Evolutionary conservation across 2,888 invertebrate genomes (phyloP), one percentile per base, ranked within the genome.

Genomic region (Tyria jacobaeae): DNA sequence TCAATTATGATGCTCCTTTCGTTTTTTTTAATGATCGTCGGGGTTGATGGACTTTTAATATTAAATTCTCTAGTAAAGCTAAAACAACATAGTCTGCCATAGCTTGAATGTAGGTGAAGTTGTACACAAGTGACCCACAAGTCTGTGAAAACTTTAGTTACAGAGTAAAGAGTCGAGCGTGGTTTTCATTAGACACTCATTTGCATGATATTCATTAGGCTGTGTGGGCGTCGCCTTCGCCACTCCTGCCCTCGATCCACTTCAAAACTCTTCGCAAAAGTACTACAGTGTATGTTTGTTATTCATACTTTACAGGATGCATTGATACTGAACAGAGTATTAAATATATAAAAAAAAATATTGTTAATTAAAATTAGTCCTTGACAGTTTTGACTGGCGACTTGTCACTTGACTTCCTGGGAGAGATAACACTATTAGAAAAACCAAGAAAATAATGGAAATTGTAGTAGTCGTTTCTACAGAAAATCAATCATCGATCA

Each of bases 191-290:
- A 90, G 85, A 83, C 84, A 76, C 73, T 79, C 83, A 91, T 91
- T 91, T 90, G 90, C 90, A 91, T 91, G 89, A 87, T 90, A 90
- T 90, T 91, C 91, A 91, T 91, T 91, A 89, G 86, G 72, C 70
- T 70, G 65, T 69, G 60, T 74, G 81, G 87, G 83, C 82, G 83
- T 74, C 59, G 64, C 73, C 49, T 58, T 59, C 64, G 65, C 66
- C 65, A 63, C 53, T 59, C 68, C 62, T 71, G 67, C 73, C 67
- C 71, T 64, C 64, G 48, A 52, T 67, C 59, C 64, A 64, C 73
- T 69, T 71, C 67, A 62, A 57, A 65, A 71, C 62, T 67, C 60
- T 65, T 60, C 39, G 61, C 64, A 72, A 75, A 78, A 75, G 69
- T 71, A 78, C 68, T 59, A 35, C 56, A 63, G 58, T 66, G 62